phyloP scores from a whole-genome alignment of 2,888 invertebrate genomes.

The Tethea ocularis region DNA sequence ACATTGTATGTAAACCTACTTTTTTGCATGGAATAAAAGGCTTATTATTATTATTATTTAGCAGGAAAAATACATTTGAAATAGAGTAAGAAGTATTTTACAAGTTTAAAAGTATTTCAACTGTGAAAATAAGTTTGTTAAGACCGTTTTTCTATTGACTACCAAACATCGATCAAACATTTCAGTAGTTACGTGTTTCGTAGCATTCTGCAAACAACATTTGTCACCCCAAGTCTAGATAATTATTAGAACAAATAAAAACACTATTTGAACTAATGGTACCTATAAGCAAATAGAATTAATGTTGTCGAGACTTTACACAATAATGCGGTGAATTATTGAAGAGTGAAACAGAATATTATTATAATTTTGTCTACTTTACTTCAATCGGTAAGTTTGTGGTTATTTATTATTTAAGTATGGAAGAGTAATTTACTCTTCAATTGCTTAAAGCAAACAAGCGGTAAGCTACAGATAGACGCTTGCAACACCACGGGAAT shows the following conservation, averaged over 20 bases:
- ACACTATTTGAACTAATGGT: background rate
- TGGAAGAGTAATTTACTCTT: background rate
- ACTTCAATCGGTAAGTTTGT: background rate
- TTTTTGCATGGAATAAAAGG: no score
- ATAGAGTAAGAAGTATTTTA: no score
- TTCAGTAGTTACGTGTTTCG: background rate
- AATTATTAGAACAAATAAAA: background rate
- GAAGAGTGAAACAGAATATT: background rate
- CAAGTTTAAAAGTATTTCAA: no score
- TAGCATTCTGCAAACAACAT: background rate
- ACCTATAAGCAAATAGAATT: background rate
- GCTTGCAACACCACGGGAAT: no score
- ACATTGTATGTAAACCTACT: no score
- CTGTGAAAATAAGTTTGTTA: no score
- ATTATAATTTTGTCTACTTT: background rate
- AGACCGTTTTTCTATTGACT: no score
- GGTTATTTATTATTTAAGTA: background rate
- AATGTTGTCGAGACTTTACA: background rate
- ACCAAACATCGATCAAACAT: background rate
- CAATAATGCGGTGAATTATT: background rate
- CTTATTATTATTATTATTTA: no score
- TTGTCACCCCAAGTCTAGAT: background rate
- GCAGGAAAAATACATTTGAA: no score
- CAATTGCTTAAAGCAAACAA: no score
- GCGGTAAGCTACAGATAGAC: background rate